Evolutionary conservation across 2,888 invertebrate species (phyloP).

Genomic region (Allolobophora icterica): DNA sequence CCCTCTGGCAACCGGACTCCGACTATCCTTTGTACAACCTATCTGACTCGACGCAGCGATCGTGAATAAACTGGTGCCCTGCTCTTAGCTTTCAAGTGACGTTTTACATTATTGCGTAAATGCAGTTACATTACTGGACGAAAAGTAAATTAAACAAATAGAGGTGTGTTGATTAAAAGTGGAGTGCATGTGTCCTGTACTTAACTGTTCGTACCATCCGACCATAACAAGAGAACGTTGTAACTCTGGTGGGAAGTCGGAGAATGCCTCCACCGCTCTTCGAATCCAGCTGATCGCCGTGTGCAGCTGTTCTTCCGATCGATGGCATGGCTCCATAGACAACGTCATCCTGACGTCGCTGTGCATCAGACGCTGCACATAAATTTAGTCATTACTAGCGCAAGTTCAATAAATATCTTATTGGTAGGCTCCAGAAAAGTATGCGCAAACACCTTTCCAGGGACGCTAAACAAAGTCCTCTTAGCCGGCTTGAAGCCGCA

Average conservation of each 20-base stretch:
- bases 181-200: neutral
- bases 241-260: constrained; percentile 62
- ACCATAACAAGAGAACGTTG: constrained; percentile 58
- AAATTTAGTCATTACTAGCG: neutral
- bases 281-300: constrained; percentile 56
- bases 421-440: too few species aligned
- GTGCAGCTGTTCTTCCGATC: constrained; percentile 59
- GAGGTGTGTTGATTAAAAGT: neutral
- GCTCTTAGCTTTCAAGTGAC: too few species aligned
- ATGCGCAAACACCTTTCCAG: too few species aligned
- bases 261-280: constrained; percentile 59
- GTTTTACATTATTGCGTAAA: too few species aligned
- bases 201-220: constrained; percentile 62
- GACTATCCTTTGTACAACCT: too few species aligned
- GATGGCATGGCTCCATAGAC: constrained; percentile 53
- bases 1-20: too few species aligned
- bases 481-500: too few species aligned
- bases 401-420: too few species aligned
- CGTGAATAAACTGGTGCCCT: too few species aligned
- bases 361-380: constrained; percentile 35
- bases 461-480: too few species aligned
- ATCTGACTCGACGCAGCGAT: too few species aligned
- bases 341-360: constrained; percentile 59
- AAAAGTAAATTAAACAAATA: neutral
- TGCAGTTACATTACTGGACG: neutral